These are phyloP conservation scores for Hoplias malabaricus DNA, from an alignment of 2,113 vertebrate genomes.

Conservation along the genomic window DNA sequence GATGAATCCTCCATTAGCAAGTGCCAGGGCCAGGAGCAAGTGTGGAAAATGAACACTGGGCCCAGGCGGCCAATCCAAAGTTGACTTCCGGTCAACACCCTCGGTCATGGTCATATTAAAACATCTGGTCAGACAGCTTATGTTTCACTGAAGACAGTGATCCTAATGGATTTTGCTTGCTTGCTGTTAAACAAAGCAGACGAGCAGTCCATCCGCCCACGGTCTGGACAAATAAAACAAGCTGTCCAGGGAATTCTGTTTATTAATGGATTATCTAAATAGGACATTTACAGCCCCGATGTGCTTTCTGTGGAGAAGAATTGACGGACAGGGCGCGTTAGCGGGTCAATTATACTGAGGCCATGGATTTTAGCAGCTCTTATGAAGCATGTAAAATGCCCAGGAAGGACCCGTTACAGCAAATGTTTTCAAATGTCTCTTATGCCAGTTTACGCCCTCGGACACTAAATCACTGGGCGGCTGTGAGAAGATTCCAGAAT, in stretches of 20 bases:
- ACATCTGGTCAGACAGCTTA: not conserved
- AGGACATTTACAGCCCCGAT: not conserved
- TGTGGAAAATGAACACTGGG: not conserved
- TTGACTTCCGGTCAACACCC: not conserved
- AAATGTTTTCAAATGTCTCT: too few relatives aligned
- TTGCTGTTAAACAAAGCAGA: not conserved
- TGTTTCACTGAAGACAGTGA: not conserved
- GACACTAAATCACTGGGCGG: too few relatives aligned
- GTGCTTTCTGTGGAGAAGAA: not conserved
- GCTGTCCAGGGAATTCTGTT: not conserved
- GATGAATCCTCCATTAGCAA: not conserved
- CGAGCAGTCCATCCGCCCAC: not conserved
- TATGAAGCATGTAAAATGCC: not conserved
- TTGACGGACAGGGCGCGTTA: not conserved
- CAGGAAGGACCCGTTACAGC: not conserved
- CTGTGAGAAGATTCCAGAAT: too few relatives aligned
- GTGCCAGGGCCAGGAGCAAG: not conserved
- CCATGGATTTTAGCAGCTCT: not conserved
- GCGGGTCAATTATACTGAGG: not conserved
- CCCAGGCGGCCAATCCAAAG: not conserved
- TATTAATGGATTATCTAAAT: slow-evolving; percentile 1
- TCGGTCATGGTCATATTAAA: not conserved
- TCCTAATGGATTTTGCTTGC: not conserved
- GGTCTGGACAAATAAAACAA: not conserved
- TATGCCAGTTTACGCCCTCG: too few relatives aligned